Evolutionary conservation across 2,113 vertebrate species (phyloP).

Genomic region (Dromas ardeola): DNA sequence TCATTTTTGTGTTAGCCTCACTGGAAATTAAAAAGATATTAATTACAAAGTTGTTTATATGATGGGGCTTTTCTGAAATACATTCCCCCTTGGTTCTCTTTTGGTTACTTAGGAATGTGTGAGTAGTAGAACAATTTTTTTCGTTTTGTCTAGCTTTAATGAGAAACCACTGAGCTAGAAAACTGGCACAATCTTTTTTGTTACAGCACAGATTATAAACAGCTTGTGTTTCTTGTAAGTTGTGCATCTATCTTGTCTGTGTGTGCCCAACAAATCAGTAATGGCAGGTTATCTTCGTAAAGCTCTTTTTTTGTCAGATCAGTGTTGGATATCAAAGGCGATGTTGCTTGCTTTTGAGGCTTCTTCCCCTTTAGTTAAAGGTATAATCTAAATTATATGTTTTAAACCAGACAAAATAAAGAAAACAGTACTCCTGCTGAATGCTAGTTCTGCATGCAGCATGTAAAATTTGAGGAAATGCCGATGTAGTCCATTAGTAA

Average conservation of each 20-base stretch:
- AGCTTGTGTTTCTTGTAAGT: not conserved
- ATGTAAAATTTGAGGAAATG: slow-evolving; percentile 4
- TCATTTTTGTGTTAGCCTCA: not conserved
- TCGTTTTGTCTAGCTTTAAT: not conserved
- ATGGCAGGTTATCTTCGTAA: not conserved
- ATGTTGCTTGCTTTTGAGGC: not conserved
- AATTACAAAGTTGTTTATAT: not conserved
- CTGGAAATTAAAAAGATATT: not conserved
- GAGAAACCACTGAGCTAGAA: not conserved
- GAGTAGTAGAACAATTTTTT: not conserved
- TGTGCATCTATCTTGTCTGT: not conserved
- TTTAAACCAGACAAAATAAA: not conserved
- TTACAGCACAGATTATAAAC: not conserved
- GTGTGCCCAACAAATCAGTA: not conserved
- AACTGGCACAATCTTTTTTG: not conserved
- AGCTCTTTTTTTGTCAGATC: not conserved
- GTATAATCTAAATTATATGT: not conserved
- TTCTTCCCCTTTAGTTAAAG: not conserved
- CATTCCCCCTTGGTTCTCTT: not conserved
- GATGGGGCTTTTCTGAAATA: not conserved
- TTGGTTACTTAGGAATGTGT: not conserved
- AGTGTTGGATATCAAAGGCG: not conserved
- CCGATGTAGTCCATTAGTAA: slow-evolving; percentile 71
- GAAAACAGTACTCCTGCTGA: not conserved
- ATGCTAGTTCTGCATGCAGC: not conserved